Base-by-base conservation (phyloP, 2,113 vertebrate genomes). In the Condylura cristata region DNA sequence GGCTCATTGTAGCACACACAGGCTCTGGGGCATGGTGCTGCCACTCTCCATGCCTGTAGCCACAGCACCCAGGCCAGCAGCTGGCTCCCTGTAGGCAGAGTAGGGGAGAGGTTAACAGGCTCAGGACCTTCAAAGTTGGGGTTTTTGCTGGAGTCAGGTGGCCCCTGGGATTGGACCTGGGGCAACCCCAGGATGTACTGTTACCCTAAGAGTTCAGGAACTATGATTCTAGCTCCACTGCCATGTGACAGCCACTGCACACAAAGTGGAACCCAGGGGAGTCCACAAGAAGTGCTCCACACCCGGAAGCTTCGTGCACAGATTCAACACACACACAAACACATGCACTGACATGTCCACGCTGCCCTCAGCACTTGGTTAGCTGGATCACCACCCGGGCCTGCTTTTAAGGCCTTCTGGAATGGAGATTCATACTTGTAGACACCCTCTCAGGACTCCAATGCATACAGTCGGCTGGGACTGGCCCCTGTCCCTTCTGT, bases 1-100 rank as follows among this genome's bases (percentile, higher is more conserved):
- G 99, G 99, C 89, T 99, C 99, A 48, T 98, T 99, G 98, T 99
- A 99, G 98, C 99, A 99, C 53, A 99, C 99, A 3, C 99, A 99
- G 68, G 99, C 99, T 63, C 99, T 98, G 0, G 99, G 99, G 98
- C 99, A 99, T 83, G 98, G 98, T 17, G 98, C 98, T 53, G 96
- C 98, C 97, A 98, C 98, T 85, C 97, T 98, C 82, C 98, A 99
- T 90, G 99, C 98, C 97, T 99, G 99, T 97, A 99, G 98, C 98
- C 99, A 99, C 96, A 99, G 98, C 94, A 99, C 98, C 98, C 99
- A 98, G 92, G 99, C 99, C 98, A 99, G 98, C 98, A 99, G 98
- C 98, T 98, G 98, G 98, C 98, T 98, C 98, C 99, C 99, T 99
- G 97, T 1, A 85, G 95, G 97, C 76, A 96, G 83, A 96, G 74